Evolutionary conservation across 1,140 invertebrate species (phyloP).

Genomic region (Cepaea nemoralis): DNA sequence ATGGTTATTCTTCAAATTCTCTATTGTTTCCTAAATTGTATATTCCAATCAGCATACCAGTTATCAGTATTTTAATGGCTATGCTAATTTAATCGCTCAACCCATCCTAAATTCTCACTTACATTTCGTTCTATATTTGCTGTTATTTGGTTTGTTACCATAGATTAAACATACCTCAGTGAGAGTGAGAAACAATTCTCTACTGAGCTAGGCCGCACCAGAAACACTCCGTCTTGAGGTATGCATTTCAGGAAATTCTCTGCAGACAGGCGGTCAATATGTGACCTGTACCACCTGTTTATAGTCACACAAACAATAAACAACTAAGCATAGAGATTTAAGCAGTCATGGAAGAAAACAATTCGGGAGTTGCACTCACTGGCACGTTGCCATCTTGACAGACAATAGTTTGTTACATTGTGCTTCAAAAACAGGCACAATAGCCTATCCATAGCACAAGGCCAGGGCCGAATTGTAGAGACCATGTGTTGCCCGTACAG

Average conservation of each 20-base stretch:
- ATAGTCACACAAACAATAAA: neutral
- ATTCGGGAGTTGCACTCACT: too few relatives aligned
- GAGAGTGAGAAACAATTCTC: constrained; percentile 91
- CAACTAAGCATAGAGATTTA: neutral
- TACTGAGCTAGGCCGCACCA: constrained; percentile 87
- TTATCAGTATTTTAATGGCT: neutral
- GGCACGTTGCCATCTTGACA: too few relatives aligned
- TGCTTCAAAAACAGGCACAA: too few relatives aligned
- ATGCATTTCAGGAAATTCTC: constrained; percentile 87
- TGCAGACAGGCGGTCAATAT: constrained; percentile 82
- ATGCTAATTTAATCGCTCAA: neutral
- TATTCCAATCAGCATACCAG: neutral
- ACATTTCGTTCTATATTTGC: too few relatives aligned
- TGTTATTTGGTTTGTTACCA: neutral
- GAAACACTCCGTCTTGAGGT: constrained; percentile 88
- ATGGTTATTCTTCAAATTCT: too few relatives aligned
- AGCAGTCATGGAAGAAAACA: too few relatives aligned
- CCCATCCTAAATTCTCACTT: neutral
- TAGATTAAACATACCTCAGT: constrained; percentile 80
- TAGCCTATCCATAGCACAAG: too few relatives aligned
- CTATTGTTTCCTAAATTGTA: too few relatives aligned
- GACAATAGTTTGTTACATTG: too few relatives aligned
- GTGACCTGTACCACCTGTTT: constrained; percentile 84
- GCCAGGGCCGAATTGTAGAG: too few relatives aligned
- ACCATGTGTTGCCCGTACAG: too few relatives aligned